A percentile compares a stretch with the other conserved stretches of the same genome.
Conservation (phyloP, 2,888 invertebrate genomes). For the Torymus aiolomorphi region DNA sequence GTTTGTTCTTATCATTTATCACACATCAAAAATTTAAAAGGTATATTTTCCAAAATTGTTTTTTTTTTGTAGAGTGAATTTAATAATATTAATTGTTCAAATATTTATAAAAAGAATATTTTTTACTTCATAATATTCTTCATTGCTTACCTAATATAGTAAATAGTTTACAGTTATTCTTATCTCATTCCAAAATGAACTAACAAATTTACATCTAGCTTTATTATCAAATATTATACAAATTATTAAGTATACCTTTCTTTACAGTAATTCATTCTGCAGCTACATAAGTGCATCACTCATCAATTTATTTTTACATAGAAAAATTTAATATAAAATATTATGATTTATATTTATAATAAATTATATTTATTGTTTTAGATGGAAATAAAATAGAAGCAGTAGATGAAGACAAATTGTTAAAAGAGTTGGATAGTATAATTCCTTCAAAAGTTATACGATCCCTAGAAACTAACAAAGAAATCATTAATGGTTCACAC, state of each 20-base stretch:
- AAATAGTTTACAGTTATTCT: no score
- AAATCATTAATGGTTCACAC: background rate
- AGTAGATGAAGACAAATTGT: background rate
- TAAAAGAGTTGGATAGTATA: background rate
- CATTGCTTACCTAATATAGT: background rate
- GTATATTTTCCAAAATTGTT: background rate
- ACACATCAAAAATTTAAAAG: background rate
- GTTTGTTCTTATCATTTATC: constrained; percentile 10
- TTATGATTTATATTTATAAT: no score
- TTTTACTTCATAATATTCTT: background rate
- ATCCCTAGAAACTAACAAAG: constrained; percentile 25
- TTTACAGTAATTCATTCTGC: no score
- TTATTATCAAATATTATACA: background rate
- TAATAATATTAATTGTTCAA: background rate
- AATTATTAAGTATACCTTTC: background rate
- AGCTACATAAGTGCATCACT: no score
- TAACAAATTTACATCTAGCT: no score
- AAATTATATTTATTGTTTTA: background rate
- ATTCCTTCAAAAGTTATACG: constrained; percentile 11
- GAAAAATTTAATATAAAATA: no score
- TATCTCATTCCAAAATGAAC: no score
- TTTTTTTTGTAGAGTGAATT: background rate
- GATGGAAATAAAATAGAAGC: background rate
- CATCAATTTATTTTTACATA: no score
- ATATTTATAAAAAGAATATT: no score